Evolutionary conservation across 2,888 invertebrate genomes (phyloP).

Genomic region (Sinotaia quadrata): DNA sequence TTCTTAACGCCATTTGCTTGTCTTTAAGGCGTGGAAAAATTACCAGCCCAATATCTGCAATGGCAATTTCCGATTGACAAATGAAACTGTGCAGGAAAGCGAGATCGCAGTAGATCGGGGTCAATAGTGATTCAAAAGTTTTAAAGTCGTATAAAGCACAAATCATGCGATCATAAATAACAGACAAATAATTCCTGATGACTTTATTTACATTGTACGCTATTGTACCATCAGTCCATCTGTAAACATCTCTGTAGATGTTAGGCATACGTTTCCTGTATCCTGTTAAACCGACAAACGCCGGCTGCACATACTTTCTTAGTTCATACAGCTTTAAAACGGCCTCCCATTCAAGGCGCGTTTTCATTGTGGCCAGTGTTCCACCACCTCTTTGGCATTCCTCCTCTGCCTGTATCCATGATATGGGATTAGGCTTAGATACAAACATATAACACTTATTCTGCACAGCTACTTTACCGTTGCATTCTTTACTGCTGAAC

Average conservation of each 20-base stretch:
- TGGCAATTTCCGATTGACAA: neutral
- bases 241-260: neutral
- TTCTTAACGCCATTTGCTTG: too few species aligned
- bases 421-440: neutral
- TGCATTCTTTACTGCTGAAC: neutral
- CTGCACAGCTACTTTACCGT: neutral
- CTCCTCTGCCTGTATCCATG: neutral
- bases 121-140: neutral
- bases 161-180: too few species aligned
- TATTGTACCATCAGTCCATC: neutral
- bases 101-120: neutral
- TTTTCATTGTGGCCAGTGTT: constrained; percentile 10
- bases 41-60: too few species aligned
- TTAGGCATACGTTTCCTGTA: neutral
- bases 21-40: too few species aligned
- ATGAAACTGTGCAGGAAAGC: neutral
- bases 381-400: constrained; percentile 1
- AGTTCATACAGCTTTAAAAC: neutral
- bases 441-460: neutral
- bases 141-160: too few species aligned
- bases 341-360: neutral
- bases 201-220: constrained; percentile 1
- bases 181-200: too few species aligned
- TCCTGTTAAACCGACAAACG: neutral
- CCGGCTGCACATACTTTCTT: neutral